Conservation (phyloP, 2,797 vertebrate species). For the Neosalanx taihuensis region DNA sequence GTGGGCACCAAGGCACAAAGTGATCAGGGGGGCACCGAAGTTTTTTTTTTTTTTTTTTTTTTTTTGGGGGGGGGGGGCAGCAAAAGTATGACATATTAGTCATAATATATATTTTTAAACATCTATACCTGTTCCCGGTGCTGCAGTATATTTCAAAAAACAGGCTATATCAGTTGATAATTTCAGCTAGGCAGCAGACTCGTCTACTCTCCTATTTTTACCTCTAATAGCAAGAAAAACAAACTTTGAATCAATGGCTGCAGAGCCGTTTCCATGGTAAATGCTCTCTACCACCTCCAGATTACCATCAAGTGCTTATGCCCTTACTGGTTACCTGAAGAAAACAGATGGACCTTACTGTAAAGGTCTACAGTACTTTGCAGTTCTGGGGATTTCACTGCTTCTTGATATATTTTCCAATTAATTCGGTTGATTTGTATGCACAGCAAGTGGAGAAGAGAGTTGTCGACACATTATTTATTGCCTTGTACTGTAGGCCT, state of each 20-base stretch:
- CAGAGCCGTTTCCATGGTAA: conserved; percentile 64
- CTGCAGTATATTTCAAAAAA: no score
- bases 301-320: conserved; percentile 24
- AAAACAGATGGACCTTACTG: neutral
- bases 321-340: neutral
- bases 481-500: neutral
- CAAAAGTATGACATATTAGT: no score
- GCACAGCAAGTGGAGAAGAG: neutral
- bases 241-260: conserved; percentile 34
- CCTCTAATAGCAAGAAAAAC: conserved; percentile 39
- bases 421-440: neutral
- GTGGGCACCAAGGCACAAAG: no score
- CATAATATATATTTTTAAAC: no score
- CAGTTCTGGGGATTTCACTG: neutral
- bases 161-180: conserved; percentile 16
- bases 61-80: no score
- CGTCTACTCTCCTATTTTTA: conserved; percentile 39
- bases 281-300: conserved; percentile 34
- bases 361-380: no score
- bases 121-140: no score
- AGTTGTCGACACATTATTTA: neutral
- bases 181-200: conserved; percentile 22
- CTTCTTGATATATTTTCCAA: neutral
- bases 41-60: no score
- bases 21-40: no score